Evolutionary conservation across 2,113 vertebrate species (phyloP).

Genomic region (Tinamus guttatus): DNA sequence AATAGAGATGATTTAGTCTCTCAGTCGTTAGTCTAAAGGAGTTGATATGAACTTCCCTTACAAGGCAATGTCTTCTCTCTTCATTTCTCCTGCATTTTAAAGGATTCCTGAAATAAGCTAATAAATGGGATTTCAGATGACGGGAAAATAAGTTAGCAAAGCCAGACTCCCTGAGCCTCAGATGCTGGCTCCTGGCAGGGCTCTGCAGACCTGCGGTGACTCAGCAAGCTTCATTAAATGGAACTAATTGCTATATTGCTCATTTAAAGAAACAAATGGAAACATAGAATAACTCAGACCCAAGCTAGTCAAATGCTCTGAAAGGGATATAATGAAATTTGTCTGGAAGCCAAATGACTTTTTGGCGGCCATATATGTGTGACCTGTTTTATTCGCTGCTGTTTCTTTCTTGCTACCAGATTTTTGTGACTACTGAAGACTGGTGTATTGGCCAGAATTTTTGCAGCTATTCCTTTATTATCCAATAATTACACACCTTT

Average conservation of each 20-base stretch:
- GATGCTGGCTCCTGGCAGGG: slow-evolving; percentile 55
- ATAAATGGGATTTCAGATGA: slow-evolving; percentile 45
- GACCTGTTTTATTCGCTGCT: not conserved
- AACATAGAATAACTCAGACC: slow-evolving; percentile 13
- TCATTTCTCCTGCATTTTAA: slow-evolving; percentile 29
- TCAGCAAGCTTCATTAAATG: slow-evolving; percentile 61
- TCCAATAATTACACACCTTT: not conserved
- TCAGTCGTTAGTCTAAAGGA: slow-evolving; percentile 27
- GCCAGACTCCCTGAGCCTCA: slow-evolving; percentile 1
- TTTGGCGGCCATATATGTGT: not conserved
- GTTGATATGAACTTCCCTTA: slow-evolving; percentile 36
- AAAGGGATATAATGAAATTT: not conserved
- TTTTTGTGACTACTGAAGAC: not conserved
- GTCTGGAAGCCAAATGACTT: not conserved
- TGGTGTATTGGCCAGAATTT: not conserved
- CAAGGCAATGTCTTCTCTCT: slow-evolving; percentile 49
- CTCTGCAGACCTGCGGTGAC: slow-evolving; percentile 51
- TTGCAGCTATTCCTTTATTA: not conserved
- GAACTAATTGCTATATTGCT: slow-evolving; percentile 34
- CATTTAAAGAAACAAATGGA: slow-evolving; percentile 58
- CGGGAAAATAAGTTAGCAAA: slow-evolving; percentile 41
- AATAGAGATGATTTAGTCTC: slow-evolving; percentile 28
- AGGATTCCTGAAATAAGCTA: slow-evolving; percentile 27
- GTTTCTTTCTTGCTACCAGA: not conserved
- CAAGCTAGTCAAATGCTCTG: slow-evolving; percentile 10